Evolutionary conservation across 1,140 invertebrate species (phyloP).

Genomic region (Vollenhovia emeryi): DNA sequence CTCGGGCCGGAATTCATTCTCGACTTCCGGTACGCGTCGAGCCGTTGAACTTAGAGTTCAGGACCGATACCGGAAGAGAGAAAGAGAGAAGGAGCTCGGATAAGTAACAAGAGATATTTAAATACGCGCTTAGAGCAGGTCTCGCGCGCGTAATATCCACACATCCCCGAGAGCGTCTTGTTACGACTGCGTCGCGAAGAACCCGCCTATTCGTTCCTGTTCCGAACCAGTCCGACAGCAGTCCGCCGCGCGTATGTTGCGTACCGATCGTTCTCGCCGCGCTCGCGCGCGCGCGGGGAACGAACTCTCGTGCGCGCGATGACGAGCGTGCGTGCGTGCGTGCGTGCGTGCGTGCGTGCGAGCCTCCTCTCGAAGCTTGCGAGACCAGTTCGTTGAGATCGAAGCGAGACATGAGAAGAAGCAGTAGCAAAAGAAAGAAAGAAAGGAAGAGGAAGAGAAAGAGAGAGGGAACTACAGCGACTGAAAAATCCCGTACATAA

Average conservation of each 20-base stretch:
- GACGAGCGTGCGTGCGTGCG: constrained; percentile 47
- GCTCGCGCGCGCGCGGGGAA: constrained; percentile 48
- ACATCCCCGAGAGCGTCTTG: constrained; percentile 51
- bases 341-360: not conserved
- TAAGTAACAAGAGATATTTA: constrained; percentile 27
- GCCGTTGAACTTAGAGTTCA: not conserved
- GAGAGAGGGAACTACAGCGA: constrained; percentile 38
- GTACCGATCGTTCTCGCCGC: constrained; percentile 46
- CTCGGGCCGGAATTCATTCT: not conserved
- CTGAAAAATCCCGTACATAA: constrained; percentile 79
- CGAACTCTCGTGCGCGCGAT: constrained; percentile 62
- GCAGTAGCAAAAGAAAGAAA: constrained; percentile 4
- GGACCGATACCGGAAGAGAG: constrained; percentile 2
- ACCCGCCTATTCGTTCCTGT: constrained; percentile 59
- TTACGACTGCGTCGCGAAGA: constrained; percentile 61
- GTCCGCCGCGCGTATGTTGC: constrained; percentile 4
- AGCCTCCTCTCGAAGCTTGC: constrained; percentile 53
- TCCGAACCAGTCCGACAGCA: constrained; percentile 57
- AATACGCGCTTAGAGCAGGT: constrained; percentile 28
- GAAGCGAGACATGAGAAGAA: constrained; percentile 20
- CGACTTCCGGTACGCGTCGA: not conserved
- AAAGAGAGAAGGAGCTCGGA: not conserved
- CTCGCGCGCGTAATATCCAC: constrained; percentile 14
- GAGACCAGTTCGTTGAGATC: constrained; percentile 65
- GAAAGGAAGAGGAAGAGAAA: not conserved